phyloP scores from a whole-genome alignment of 2,888 invertebrate genomes.

The Drosophila stalkeri region DNA sequence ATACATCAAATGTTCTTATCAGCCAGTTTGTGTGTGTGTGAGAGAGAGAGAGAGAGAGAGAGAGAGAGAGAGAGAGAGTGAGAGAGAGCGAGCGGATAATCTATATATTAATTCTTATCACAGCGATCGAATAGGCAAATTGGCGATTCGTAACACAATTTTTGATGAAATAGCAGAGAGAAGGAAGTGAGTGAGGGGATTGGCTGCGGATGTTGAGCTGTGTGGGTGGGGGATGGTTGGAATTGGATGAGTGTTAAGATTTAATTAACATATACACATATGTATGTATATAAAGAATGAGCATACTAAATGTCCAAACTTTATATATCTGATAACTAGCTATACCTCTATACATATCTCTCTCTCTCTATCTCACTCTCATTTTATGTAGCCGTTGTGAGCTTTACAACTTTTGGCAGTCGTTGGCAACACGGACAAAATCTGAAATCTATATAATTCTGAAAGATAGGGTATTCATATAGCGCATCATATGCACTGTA shows the following conservation, averaged over 20 bases:
- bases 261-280: slow-evolving; percentile 56
- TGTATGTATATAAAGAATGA: slow-evolving; percentile 6
- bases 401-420: slow-evolving; percentile 13
- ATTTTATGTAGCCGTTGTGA: background rate
- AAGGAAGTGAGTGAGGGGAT: background rate
- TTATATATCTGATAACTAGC: background rate
- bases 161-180: background rate
- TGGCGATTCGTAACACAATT: slow-evolving; percentile 36
- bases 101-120: slow-evolving; percentile 63
- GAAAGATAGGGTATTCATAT: slow-evolving; percentile 6
- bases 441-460: background rate
- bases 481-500: background rate
- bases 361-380: background rate
- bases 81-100: slow-evolving; percentile 33
- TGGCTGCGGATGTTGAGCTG: background rate
- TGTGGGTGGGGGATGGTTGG: background rate
- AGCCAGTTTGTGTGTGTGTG: slow-evolving; percentile 2
- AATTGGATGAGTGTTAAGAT: slow-evolving; percentile 57
- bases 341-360: background rate
- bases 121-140: slow-evolving; percentile 48
- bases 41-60: slow-evolving; percentile 8
- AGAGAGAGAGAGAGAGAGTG: slow-evolving; percentile 9
- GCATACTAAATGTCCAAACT: background rate
- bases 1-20: slow-evolving; percentile 49
- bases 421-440: slow-evolving; percentile 11